Base-by-base conservation (phyloP, 2,888 invertebrate species). In the Ennomos quercinarius region DNA sequence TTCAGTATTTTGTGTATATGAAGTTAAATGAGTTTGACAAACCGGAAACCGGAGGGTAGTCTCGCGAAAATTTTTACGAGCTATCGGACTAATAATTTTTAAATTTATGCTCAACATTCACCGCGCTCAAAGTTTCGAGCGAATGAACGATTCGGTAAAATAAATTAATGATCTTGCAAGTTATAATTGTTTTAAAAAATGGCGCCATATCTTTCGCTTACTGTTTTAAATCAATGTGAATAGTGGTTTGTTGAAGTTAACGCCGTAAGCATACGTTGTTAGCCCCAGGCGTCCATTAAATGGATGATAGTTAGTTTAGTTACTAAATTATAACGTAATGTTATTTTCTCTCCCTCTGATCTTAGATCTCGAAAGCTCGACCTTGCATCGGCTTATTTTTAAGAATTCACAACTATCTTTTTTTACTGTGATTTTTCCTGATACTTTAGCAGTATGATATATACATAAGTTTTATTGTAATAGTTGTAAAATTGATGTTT, bases 301-400 rank as follows among this genome's bases (percentile, higher is more conserved):
- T 89, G 89, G 88, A 84, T 79, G 68, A 71, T 35, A 34, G 70
- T n/a, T 81, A 81, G 74, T 77, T 83, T 74, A 77, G 80, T 82
- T 80, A 70, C 57, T 81, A 80, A 81, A 77, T 83, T 83, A 81
- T 81, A 66, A 72, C 61, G 66, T 77, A 74, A 68, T 70, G 68
- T 72, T 55, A n/a, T 58, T 68, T 56, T 67, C 61, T 63, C 63
- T 70, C 70, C 67, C 71, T 68, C 68, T 73, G 70, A 72, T 68
- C 70, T 71, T 70, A 72, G 79, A 79, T 81, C 81, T 79, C 74
- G 65, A 48, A 64, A 60, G 61, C 63, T 66, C 61, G 67, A 60
- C 58, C 60, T 68, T 61, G 65, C 66, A 59, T 57, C 37, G 51
- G 54, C 48, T 61, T 52, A 39, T 58, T 52, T 57, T 40, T 61